phyloP scores from a whole-genome alignment of 2,888 invertebrate genomes.

The Leptopilina syphax region DNA sequence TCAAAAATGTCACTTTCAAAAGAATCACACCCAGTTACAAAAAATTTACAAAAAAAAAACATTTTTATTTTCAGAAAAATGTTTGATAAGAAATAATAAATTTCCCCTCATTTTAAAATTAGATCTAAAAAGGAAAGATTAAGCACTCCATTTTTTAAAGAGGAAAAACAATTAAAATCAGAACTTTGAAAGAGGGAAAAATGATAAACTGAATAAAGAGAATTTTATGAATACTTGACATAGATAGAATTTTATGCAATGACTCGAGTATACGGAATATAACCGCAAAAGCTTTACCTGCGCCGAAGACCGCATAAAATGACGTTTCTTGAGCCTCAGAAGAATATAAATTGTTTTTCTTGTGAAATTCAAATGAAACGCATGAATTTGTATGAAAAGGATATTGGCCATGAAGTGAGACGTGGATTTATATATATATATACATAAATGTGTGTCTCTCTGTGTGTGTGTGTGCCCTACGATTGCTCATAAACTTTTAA shows the following conservation, averaged over 20 bases:
- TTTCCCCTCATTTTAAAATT: too few species aligned
- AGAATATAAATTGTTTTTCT: slow-evolving; percentile 36
- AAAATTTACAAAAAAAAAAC: too few species aligned
- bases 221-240: background rate
- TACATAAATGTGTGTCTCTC: too few species aligned
- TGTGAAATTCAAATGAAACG: slow-evolving; percentile 37
- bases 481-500: slow-evolving; percentile 37
- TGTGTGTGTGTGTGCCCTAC: background rate
- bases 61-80: too few species aligned
- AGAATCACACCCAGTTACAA: too few species aligned
- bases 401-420: slow-evolving; percentile 22
- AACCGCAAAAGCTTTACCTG: slow-evolving; percentile 19
- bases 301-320: slow-evolving; percentile 12
- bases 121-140: too few species aligned
- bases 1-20: too few species aligned
- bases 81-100: too few species aligned
- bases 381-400: slow-evolving; percentile 32
- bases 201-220: background rate
- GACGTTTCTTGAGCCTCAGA: slow-evolving; percentile 1
- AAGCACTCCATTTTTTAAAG: too few species aligned
- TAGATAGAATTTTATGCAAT: background rate
- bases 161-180: background rate
- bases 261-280: background rate
- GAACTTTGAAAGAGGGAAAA: background rate
- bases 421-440: slow-evolving; percentile 6